Base-by-base conservation (phyloP, 1,140 invertebrate genomes). In the Nixonia krombeini region DNA sequence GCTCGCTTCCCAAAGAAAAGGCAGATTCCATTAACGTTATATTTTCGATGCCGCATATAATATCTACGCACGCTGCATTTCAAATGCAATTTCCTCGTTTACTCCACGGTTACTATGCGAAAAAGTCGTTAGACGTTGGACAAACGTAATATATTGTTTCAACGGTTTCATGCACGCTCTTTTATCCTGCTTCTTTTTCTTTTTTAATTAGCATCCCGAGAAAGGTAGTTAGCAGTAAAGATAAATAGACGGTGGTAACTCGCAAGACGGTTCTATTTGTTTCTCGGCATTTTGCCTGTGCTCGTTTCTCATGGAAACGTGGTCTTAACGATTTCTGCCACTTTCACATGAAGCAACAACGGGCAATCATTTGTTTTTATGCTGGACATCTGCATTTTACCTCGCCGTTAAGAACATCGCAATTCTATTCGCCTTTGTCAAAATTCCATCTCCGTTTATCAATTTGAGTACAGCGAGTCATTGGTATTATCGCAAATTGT, bases 241-340 rank as follows among this genome's bases (percentile, higher is more conserved):
- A 67, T 67, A 67, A 67, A 61, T 61, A 58, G 45, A 46, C 10
- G 47, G 56, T 40, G 23, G 44, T 53, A 51, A 21, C 37, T 45
- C 42, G 35, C 18, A 41, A 47, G 46, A 66, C 53, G 50, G 42
- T 52, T 46, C 56, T 56, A 67, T 67, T 59, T 59, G 45, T 59
- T 50, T 50, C 46, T 38, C 49, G 35, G 17, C 37, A 41, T 47
- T 42, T 42, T 16, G 28, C 45, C 29, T 21, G 50, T 33, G 12
- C 17, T 45, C 41, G 35, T 55, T 45, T 38, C 37, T 35, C 15
- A 15, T 15, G 50, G 26, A 31, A n/a, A 25, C 29, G 33, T 12
- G 16, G 16, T 44, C 31, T 45, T 35, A 44, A 45, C 18, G 28
- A 55, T 55, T 47, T 21, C 41, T 38, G 15, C 23, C 52, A 46